phyloP scores from a whole-genome alignment of 2,797 vertebrate genomes.

The Peromyscus melanophrys region DNA sequence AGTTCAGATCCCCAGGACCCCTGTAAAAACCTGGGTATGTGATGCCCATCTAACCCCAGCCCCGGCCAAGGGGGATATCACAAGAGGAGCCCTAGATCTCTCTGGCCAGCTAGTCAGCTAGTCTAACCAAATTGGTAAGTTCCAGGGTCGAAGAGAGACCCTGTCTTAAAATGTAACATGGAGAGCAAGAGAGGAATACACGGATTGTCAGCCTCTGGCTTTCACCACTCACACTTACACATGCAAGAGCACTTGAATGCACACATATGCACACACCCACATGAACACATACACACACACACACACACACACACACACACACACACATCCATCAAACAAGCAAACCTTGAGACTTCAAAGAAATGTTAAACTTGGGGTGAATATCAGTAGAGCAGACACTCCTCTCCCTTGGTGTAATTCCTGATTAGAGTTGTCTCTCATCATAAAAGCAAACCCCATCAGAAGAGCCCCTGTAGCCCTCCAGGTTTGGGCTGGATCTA shows the following conservation, averaged over 20 bases:
- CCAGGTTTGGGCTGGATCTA: background rate
- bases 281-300: background rate
- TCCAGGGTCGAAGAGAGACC: background rate
- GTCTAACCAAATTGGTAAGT: background rate
- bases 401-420: background rate
- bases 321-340: background rate
- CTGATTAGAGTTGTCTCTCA: accelerated
- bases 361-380: background rate
- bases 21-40: background rate
- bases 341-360: background rate
- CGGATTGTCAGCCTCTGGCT: background rate
- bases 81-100: background rate
- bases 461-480: background rate
- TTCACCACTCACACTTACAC: background rate
- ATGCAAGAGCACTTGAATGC: background rate
- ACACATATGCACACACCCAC: background rate
- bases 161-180: background rate
- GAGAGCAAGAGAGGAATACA: background rate
- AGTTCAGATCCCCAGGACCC: background rate
- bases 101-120: background rate
- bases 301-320: background rate
- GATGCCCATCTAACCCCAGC: background rate
- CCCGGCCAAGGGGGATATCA: too few relatives aligned
- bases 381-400: background rate
- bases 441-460: background rate